Base-by-base conservation (phyloP, 2,888 invertebrate genomes). In the Lasioglossum calceatum region DNA sequence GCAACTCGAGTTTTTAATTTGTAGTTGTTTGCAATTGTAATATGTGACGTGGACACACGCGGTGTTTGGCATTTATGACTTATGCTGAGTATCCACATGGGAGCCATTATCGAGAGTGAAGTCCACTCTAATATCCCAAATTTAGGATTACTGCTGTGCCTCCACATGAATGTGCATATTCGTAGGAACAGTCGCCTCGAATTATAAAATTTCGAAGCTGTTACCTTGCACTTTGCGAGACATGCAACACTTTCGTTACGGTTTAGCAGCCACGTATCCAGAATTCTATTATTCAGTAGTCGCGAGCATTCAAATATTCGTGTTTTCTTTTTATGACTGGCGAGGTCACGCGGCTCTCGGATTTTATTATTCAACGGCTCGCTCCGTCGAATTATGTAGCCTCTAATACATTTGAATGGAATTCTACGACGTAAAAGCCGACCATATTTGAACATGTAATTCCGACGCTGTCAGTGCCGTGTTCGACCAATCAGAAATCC, bases 401-500 rank as follows among this genome's bases (percentile, higher is more conserved):
- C 36, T 39, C 23, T 23, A 70, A 39, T 39, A 70, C 70, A 70
- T 70, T 70, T 39, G n/a, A 70, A 70, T 70, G 12, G 42, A 39
- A 70, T n/a, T 70, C 23, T 12, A 23, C 42, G 70, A 42, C 70
- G 32, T 39, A 70, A 10, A 23, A 70, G 36, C 67, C 67, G 36
- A 64, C 36, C 67, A 70, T 70, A 39, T 42, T 42, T 12, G 70
- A 70, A 70, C 39, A 70, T 70, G 39, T 42, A 39, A 70, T 70
- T 42, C 39, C 8, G 39, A 4, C 4, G 70, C 70, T 42, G 70
- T 42, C 70, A 39, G 19, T 23, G 36, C 12, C 42, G 70, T 70
- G 42, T 70, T 70, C 70, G 70, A n/a, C 70, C 70, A 70, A 70
- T 70, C 70, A 70, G 70, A 70, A 39, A 42, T 70, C 70, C 70